Evolutionary conservation across 2,888 invertebrate species (phyloP), one percentile per base, ranked within the genome.

Genomic region (Drosophila meridiana): DNA sequence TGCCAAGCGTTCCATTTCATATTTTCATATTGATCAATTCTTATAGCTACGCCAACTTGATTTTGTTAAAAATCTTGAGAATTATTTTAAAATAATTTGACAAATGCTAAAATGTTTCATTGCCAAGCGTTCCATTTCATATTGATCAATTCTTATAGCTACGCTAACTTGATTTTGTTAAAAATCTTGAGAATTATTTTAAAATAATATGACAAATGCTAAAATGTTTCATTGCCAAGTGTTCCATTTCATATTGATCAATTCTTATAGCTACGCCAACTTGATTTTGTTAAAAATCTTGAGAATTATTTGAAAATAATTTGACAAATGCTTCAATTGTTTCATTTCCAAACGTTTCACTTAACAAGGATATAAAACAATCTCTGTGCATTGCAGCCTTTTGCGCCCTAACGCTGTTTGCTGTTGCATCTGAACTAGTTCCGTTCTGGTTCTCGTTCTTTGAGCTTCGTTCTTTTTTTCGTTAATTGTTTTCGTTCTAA

Each of bases 391-490:
- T 69, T 38, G 42, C 36, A 9, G n/a, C 20, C n/a, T n/a, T 11
- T 14, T 45, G 43, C 57, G 42, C 32, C 14, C 50, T 56, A 55
- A 60, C 58, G 67, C 67, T 65, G 48, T 78, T 68, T 66, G 78
- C 70, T 73, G 53, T 53, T 64, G 69, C 66, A 48, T 62, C 68
- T 57, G 48, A 48, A 73, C 65, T 47, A n/a, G 48, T 62, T 38
- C 20, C 36, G 36, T 9, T 38, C 56, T 42, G 50, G 32, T 43
- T 61, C 47, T 9, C 38, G 56, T 68, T 70, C 34, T n/a, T 47
- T 48, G 26, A 52, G 56, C 34, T 70, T 59, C 14, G 14, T 56
- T 55, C 61, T 8, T 20, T 57, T 20, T 57, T 42, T 7, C 36
- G 57, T 26, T 73, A 14, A 55, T 30, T 40, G 40, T 30, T 5